These are phyloP conservation scores for Varroa destructor DNA, from an alignment of 1,140 invertebrate species.

Conservation along the genomic window DNA sequence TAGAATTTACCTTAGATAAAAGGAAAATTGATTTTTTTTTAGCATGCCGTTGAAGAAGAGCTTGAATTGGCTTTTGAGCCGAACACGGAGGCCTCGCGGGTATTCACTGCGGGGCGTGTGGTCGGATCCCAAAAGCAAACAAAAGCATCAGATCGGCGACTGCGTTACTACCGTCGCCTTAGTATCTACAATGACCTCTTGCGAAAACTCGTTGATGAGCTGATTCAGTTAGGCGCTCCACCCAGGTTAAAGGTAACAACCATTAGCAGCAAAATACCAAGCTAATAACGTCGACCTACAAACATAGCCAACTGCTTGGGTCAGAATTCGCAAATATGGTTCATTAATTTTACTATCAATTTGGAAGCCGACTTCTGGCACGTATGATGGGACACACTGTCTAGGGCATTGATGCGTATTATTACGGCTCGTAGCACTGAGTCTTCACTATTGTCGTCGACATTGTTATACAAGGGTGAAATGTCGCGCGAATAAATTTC, in stretches of 20 bases:
- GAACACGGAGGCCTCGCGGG: not conserved
- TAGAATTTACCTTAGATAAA: too few relatives aligned
- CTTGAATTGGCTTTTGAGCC: not conserved
- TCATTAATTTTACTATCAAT: too few relatives aligned
- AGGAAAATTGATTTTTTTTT: not conserved
- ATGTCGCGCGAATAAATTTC: too few relatives aligned
- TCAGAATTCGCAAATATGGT: too few relatives aligned
- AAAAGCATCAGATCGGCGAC: not conserved
- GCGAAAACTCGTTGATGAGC: constrained; percentile 7
- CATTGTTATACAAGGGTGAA: too few relatives aligned
- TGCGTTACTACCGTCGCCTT: not conserved
- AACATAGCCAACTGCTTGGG: too few relatives aligned
- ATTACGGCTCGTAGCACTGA: too few relatives aligned
- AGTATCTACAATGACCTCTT: constrained; percentile 7
- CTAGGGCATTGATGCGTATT: too few relatives aligned
- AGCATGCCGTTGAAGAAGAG: constrained; percentile 24
- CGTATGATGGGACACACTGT: too few relatives aligned
- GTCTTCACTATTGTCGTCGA: too few relatives aligned
- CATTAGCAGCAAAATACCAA: not conserved
- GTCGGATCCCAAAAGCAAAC: not conserved
- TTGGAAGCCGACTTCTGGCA: too few relatives aligned
- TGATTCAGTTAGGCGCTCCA: constrained; percentile 9
- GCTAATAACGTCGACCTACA: not conserved
- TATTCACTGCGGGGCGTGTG: not conserved
- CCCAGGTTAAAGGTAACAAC: constrained; percentile 19